These are phyloP conservation scores for Gallinago paraguaiae DNA, from an alignment of 2,113 vertebrate species.

Conservation along the genomic window DNA sequence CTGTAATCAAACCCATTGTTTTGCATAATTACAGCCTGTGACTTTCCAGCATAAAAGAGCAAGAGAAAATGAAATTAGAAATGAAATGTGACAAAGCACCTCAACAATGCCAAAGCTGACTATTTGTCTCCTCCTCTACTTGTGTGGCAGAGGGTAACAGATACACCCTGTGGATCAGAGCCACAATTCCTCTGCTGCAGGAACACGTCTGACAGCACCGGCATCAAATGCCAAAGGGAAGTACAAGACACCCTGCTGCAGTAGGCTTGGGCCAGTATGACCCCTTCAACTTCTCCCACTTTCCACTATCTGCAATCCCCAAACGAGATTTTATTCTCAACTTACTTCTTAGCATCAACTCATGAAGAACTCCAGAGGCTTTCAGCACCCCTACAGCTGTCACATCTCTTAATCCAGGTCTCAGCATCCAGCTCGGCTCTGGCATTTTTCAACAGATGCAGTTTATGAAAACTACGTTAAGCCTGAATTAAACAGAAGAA, in stretches of 20 bases:
- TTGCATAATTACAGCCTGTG: neutral
- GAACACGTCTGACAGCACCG: neutral
- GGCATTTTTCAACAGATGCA: neutral
- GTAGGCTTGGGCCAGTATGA: rapidly evolving
- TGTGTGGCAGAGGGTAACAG: neutral
- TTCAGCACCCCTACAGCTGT: neutral
- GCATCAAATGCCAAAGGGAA: neutral
- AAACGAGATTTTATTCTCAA: neutral
- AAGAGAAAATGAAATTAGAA: neutral
- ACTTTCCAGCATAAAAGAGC: neutral
- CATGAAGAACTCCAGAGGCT: neutral
- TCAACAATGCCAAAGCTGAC: neutral
- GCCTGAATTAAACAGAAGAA: neutral
- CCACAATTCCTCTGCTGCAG: neutral
- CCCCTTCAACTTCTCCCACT: neutral
- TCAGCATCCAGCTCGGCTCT: neutral
- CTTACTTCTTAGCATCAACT: neutral
- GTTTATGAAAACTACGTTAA: neutral
- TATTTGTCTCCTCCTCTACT: neutral
- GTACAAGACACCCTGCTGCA: rapidly evolving
- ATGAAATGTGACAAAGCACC: neutral
- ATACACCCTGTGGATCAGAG: rapidly evolving
- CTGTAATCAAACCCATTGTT: neutral
- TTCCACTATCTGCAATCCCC: neutral
- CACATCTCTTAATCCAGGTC: neutral